Evolutionary conservation across 2,888 invertebrate species (phyloP).

Genomic region (Carpatolechia fugitivella): DNA sequence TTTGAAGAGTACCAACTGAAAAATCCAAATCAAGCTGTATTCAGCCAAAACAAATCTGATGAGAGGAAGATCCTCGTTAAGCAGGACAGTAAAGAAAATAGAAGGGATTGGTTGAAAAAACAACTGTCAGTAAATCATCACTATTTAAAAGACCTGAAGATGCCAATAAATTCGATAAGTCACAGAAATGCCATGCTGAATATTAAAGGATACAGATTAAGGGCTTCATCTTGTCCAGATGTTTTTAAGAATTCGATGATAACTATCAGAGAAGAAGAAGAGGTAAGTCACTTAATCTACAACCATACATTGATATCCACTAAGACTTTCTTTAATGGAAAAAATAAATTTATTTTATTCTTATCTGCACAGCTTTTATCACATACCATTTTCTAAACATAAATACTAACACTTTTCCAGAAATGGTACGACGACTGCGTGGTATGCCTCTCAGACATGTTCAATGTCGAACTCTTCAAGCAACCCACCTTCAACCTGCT

Average conservation of each 20-base stretch:
- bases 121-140: constrained; percentile 80
- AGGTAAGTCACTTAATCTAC: constrained; percentile 75
- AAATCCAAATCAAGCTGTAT: constrained; percentile 40
- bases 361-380: too few species aligned
- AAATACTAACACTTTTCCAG: constrained; percentile 32
- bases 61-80: constrained; percentile 59
- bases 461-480: constrained; percentile 89
- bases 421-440: constrained; percentile 68
- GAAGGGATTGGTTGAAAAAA: constrained; percentile 69
- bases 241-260: constrained; percentile 95
- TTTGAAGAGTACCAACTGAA: constrained; percentile 49
- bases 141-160: constrained; percentile 84
- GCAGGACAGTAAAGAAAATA: constrained; percentile 64
- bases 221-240: constrained; percentile 95
- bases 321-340: neutral
- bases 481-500: constrained; percentile 88
- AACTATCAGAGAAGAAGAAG: constrained; percentile 87
- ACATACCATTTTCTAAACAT: neutral
- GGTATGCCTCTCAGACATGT: constrained; percentile 63
- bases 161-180: constrained; percentile 90
- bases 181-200: constrained; percentile 92
- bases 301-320: neutral
- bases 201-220: constrained; percentile 87
- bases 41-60: constrained; percentile 49
- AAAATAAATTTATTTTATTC: too few species aligned